A percentile compares a stretch with the other conserved stretches of the same genome.
These are phyloP conservation scores for Enteromius trimaculatus DNA, from an alignment of 2,797 vertebrate genomes.

Conservation along the genomic window DNA sequence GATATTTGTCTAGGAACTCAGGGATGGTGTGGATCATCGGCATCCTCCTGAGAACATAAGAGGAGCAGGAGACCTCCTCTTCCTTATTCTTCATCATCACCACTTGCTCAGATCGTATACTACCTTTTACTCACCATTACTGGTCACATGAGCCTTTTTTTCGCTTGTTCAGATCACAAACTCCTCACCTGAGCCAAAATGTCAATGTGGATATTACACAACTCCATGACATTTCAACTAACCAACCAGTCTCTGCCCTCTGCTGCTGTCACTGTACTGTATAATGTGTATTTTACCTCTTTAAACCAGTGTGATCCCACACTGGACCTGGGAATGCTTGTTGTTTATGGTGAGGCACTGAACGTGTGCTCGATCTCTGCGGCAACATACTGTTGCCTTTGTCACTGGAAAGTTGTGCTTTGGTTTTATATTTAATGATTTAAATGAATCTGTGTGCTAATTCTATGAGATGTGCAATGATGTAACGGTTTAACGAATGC, in stretches of 20 bases:
- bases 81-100: conserved; percentile 55
- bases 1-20: conserved; percentile 46
- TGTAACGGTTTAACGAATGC: conserved; percentile 35
- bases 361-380: conserved; percentile 18
- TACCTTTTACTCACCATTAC: conserved; percentile 58
- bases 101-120: conserved; percentile 61
- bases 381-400: conserved; percentile 56
- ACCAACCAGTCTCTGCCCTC: conserved; percentile 58
- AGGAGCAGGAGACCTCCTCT: conserved; percentile 50
- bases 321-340: conserved; percentile 49
- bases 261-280: conserved; percentile 80
- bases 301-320: conserved; percentile 53
- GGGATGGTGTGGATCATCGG: conserved; percentile 52
- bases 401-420: conserved; percentile 58
- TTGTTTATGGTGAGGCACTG: conserved; percentile 24
- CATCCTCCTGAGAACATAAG: conserved; percentile 46
- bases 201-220: conserved; percentile 49
- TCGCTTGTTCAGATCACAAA: conserved; percentile 52
- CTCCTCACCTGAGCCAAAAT: conserved; percentile 61
- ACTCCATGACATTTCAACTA: conserved; percentile 61
- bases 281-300: conserved; percentile 78
- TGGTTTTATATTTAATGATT: conserved; percentile 49
- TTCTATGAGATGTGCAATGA: conserved; percentile 42
- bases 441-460: conserved; percentile 28
- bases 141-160: conserved; percentile 58